Base-by-base conservation (phyloP, 2,888 invertebrate species). In the Silvanus unidentatus region DNA sequence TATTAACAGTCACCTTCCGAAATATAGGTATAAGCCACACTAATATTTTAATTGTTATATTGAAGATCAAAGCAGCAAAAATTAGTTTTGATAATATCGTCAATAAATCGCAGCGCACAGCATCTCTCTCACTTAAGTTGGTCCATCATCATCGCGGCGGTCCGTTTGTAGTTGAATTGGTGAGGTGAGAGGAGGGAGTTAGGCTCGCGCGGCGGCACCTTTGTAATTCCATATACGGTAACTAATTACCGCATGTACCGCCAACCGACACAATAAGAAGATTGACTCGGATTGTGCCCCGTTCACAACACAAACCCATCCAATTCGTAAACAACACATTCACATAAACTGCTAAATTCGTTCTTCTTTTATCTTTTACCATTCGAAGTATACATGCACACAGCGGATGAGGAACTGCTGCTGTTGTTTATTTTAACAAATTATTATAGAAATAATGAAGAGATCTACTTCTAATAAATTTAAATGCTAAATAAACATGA, bases 221-320 rank as follows among this genome's bases (percentile, higher is more conserved):
- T 70, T 70, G 68, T 66, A 62, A 49, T 58, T 56, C 70, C 70
- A 62, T 70, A 69, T 70, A 70, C 58, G 70, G 70, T 58, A 66
- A 68, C 68, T 69, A 69, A 70, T 70, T 70, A 71, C 68, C 68
- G 62, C 58, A 51, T 58, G 61, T 60, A 61, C 63, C 63, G 59
- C 62, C 64, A 61, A 64, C 66, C 65, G 63, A 61, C 62, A 66
- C 66, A 63, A 66, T 60, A 62, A 63, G 60, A 62, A 58, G 60
- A 62, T 55, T 58, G 52, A 53, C 47, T 37, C 54, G 50, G 45
- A 48, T 50, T 55, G 55, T 57, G 62, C 58, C 46, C 49, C 54
- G 60, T 63, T 63, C 60, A 61, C 58, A 48, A 49, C 22, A 40
- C 40, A 22, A 22, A 22, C 3, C 22, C 8, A 22, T 22, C 3